These are phyloP conservation scores for Conomelus anceps DNA, from an alignment of 2,888 invertebrate species.

Conservation along the genomic window DNA sequence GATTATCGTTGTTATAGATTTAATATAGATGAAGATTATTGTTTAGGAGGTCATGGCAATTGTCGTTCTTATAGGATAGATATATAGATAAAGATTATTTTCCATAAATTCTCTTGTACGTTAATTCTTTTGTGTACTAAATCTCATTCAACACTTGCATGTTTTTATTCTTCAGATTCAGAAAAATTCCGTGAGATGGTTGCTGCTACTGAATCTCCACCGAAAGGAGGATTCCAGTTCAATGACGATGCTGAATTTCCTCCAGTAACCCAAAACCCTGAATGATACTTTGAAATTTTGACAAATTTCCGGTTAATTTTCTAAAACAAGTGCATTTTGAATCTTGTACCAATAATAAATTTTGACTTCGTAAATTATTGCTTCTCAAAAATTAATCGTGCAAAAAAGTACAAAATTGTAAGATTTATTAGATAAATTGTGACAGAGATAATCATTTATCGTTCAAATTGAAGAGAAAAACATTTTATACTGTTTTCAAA, in stretches of 20 bases:
- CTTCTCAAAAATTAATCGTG: neutral
- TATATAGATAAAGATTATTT: neutral
- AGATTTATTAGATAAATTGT: neutral
- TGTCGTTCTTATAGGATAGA: neutral
- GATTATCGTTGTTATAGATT: too few relatives aligned
- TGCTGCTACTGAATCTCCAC: constrained; percentile 61
- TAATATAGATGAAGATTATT: too few relatives aligned
- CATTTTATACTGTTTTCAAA: neutral
- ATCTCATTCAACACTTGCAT: neutral
- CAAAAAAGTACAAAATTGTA: neutral
- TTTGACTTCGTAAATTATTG: neutral
- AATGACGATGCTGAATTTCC: constrained; percentile 80
- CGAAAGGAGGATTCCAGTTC: constrained; percentile 63
- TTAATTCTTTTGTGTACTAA: neutral
- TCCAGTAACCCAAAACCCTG: constrained; percentile 60
- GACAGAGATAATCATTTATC: neutral
- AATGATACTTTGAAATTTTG: constrained; percentile 38
- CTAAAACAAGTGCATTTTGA: neutral
- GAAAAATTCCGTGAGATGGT: constrained; percentile 68
- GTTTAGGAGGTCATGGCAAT: neutral
- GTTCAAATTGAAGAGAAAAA: neutral
- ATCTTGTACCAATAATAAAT: neutral
- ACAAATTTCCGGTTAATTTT: neutral
- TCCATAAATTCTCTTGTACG: neutral
- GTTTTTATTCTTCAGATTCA: constrained; percentile 50